Evolutionary conservation across 2,888 invertebrate genomes (phyloP).

Genomic region (Andrena camellia): DNA sequence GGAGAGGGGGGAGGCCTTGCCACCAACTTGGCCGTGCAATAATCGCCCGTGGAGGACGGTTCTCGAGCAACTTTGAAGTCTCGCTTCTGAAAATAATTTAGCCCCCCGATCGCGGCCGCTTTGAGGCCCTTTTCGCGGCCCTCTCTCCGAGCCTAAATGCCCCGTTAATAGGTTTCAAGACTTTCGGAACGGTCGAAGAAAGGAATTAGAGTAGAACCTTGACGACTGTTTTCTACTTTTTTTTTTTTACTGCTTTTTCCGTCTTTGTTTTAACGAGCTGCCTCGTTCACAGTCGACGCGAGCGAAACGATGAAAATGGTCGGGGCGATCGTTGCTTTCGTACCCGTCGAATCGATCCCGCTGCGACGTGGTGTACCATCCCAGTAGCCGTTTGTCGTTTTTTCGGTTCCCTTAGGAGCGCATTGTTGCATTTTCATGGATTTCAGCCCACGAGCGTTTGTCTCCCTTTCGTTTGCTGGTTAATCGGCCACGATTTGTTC

Average conservation of each 20-base stretch:
- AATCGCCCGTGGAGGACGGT: conserved; percentile 22
- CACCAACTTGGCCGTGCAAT: conserved; percentile 21
- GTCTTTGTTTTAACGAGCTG: conserved; percentile 7
- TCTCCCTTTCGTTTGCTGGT: conserved; percentile 15
- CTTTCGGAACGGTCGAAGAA: conserved; percentile 45
- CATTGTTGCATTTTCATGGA: conserved; percentile 57
- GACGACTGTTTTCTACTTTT: conserved; percentile 49
- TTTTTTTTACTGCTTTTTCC: background rate
- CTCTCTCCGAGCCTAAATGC: conserved; percentile 38
- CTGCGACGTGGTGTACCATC: conserved; percentile 39
- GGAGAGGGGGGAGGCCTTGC: background rate
- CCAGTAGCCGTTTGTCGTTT: conserved; percentile 39
- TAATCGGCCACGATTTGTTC: conserved; percentile 28
- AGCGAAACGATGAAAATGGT: conserved; percentile 71
- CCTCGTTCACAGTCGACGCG: conserved; percentile 17
- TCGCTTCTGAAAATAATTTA: conserved; percentile 63
- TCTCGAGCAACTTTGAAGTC: conserved; percentile 55
- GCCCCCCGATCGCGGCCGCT: conserved; percentile 42
- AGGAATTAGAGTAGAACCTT: conserved; percentile 33
- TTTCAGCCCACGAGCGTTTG: conserved; percentile 34
- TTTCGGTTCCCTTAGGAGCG: conserved; percentile 42
- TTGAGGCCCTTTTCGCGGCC: conserved; percentile 48
- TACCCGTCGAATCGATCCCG: conserved; percentile 51
- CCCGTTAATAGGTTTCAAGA: conserved; percentile 62
- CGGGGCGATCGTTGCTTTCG: conserved; percentile 66